Evolutionary conservation across 2,888 invertebrate genomes (phyloP), one percentile per base, ranked within the genome.

Genomic region (Dinocampus coccinellae): DNA sequence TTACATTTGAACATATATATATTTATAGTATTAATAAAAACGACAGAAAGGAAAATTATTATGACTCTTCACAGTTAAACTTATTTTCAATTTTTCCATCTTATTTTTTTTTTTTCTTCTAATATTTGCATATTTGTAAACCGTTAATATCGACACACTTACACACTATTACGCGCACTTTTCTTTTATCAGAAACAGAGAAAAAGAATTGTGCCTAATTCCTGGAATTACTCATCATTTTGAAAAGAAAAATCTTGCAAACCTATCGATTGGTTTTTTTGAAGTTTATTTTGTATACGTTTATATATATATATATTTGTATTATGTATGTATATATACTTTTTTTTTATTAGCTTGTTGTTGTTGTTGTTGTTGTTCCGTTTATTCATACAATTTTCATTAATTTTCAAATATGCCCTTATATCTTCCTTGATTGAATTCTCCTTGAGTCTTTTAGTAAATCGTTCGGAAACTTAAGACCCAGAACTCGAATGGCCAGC

Each of bases 371-470:
- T 20, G 11, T 62, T 66, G 16, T 47, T 61, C 36, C 26, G 26
- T 36, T 52, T 34, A 34, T 36, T 34, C 42, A 68, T 61, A 66
- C 64, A 24, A 68, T 3, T 62, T 55, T 29, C 6, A 34, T 47
- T 61, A 24, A 22, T 47, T 62, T 34, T n/a, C 57, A 22, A 29
- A 53, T 53, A 52, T 34, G 22, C 36, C 55, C 33, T 69, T 58
- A 34, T 42, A 57, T 11, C 55, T 42, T 72, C 61, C 24, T 63
- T 64, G 62, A 73, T 77, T 77, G 74, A 80, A 72, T 76, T 78
- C 76, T 74, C 76, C 77, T 77, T 69, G 69, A 80, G 62, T 63
- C 72, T 67, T 80, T 77, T 82, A 80, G 78, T 80, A 76, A 77
- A 77, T 82, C 78, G 80, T 79, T 82, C 78, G 80, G 79, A 2